Evolutionary conservation across 2,113 vertebrate species (phyloP).

Genomic region (Tympanuchus pallidicinctus): DNA sequence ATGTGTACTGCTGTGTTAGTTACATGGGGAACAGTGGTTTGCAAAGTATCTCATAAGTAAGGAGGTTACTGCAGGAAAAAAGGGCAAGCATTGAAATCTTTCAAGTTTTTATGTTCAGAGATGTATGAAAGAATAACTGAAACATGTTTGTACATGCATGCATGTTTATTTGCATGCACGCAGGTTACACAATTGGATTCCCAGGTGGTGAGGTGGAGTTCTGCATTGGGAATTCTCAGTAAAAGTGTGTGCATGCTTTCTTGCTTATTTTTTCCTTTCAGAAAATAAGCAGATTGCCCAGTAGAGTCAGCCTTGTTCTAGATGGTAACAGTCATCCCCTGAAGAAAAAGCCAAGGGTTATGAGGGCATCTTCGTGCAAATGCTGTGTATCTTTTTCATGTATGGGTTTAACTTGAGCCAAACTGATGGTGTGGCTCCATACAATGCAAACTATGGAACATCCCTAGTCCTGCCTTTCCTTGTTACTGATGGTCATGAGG

Average conservation of each 20-base stretch:
- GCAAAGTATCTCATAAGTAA: not conserved
- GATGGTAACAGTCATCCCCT: not conserved
- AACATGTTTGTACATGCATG: not conserved
- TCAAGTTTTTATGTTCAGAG: not conserved
- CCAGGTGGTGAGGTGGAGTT: not conserved
- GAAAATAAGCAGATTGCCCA: not conserved
- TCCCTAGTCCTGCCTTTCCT: not conserved
- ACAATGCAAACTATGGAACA: not conserved
- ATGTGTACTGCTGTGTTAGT: not conserved
- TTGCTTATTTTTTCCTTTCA: not conserved
- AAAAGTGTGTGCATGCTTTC: not conserved
- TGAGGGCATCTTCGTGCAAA: not conserved
- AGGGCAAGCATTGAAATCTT: not conserved
- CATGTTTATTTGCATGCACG: not conserved
- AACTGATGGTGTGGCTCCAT: not conserved
- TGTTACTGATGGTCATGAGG: not conserved
- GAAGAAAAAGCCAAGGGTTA: not conserved
- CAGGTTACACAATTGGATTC: not conserved
- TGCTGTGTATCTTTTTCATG: rapidly evolving
- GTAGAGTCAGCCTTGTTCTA: not conserved
- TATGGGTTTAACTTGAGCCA: not conserved
- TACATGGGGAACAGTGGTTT: not conserved
- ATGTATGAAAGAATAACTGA: not conserved
- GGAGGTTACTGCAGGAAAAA: not conserved
- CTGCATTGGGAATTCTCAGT: not conserved